A percentile compares a stretch with the other conserved stretches of the same genome.
These are phyloP conservation scores for Melieria omissa DNA, from an alignment of 2,888 invertebrate genomes.

Conservation along the genomic window DNA sequence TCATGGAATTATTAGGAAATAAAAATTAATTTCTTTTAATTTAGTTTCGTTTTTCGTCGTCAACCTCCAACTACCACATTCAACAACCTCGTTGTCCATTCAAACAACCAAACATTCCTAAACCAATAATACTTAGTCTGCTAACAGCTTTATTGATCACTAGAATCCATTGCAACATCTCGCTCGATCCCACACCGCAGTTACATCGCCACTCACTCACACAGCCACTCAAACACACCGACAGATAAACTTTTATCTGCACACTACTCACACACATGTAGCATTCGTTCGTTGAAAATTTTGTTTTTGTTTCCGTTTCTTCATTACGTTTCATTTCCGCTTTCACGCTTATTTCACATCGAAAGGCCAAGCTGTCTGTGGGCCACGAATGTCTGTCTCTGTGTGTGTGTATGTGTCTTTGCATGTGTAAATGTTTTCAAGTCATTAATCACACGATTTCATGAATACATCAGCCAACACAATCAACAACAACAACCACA, in stretches of 20 bases:
- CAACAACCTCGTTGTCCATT: too few relatives aligned
- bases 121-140: too few relatives aligned
- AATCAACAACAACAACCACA: conserved; percentile 18
- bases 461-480: conserved; percentile 61
- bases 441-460: conserved; percentile 67
- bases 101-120: too few relatives aligned
- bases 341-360: conserved; percentile 12
- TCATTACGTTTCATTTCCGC: conserved; percentile 34
- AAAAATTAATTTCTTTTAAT: too few relatives aligned
- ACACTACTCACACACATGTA: not conserved
- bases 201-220: too few relatives aligned
- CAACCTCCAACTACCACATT: too few relatives aligned
- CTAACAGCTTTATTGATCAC: too few relatives aligned
- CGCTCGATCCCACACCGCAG: too few relatives aligned
- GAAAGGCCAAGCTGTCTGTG: not conserved
- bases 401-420: not conserved
- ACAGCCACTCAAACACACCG: not conserved
- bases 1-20: too few relatives aligned
- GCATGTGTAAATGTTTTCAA: conserved; percentile 56
- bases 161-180: too few relatives aligned
- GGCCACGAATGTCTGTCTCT: not conserved
- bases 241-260: conserved; percentile 14
- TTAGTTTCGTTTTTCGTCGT: too few relatives aligned
- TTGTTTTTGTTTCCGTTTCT: conserved; percentile 28
- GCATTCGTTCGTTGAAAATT: conserved; percentile 26